phyloP scores from a whole-genome alignment of 30 jellyfish, hydroid and myxozoan genomes.

The Catostylus mosaicus region DNA sequence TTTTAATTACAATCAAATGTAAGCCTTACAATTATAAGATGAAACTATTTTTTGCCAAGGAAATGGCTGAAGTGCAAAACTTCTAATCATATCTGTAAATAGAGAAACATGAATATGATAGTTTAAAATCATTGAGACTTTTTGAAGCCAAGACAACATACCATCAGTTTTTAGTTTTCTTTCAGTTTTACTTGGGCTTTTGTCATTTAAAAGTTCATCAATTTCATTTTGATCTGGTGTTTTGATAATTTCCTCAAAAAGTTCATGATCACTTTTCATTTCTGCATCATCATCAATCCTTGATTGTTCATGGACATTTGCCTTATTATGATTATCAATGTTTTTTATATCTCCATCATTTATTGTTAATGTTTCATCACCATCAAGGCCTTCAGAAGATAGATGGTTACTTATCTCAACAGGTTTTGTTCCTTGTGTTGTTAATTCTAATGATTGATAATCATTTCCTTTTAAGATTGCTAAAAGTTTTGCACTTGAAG shows the following conservation, averaged over 20 bases:
- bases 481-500: conserved; percentile 61
- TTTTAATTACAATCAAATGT: no score
- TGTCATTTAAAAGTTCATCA: conserved; percentile 64
- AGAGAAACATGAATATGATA: no score
- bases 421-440: not conserved
- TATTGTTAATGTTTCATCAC: not conserved
- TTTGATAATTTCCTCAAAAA: conserved; percentile 52
- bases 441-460: conserved; percentile 8
- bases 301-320: not conserved
- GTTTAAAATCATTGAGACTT: no score
- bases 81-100: no score
- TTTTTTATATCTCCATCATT: not conserved
- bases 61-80: no score
- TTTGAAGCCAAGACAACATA: no score
- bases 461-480: conserved; percentile 54
- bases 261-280: conserved; percentile 38
- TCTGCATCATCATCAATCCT: no score
- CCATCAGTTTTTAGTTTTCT: not conserved
- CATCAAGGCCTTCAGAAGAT: conserved; percentile 16
- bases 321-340: not conserved
- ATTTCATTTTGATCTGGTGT: conserved; percentile 61
- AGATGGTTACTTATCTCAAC: not conserved
- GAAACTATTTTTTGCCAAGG: no score
- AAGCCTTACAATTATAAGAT: no score
- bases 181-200: not conserved